Evolutionary conservation across 2,888 invertebrate species (phyloP).

Genomic region (Meiosimyza platycephala): DNA sequence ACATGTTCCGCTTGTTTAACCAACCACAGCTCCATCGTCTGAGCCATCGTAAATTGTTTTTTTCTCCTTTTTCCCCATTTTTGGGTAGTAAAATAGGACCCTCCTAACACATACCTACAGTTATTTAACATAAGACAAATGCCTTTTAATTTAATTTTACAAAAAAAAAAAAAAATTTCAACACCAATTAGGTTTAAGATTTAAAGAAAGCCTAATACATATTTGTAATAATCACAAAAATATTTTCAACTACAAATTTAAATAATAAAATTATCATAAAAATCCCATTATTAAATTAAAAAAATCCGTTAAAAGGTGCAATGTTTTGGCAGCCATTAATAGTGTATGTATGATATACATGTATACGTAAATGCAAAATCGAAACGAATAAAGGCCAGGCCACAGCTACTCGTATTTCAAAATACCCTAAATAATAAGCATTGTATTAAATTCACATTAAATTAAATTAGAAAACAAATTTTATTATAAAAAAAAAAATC

Average conservation of each 20-base stretch:
- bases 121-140: conserved; percentile 6
- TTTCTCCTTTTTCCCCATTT: not conserved
- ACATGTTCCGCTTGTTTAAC: too few species aligned
- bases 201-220: not conserved
- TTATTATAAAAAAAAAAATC: too few species aligned
- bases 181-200: conserved; percentile 38
- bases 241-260: not conserved
- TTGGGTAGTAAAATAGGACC: not conserved
- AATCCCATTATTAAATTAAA: too few species aligned
- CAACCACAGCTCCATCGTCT: not conserved
- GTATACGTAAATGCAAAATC: too few species aligned
- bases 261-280: conserved; percentile 10
- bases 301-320: too few species aligned
- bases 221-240: conserved; percentile 3
- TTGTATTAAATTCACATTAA: too few species aligned
- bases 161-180: conserved; percentile 25
- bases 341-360: too few species aligned
- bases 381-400: too few species aligned
- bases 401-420: too few species aligned
- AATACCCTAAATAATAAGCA: too few species aligned
- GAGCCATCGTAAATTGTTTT: not conserved
- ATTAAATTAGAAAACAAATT: too few species aligned
- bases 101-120: not conserved
- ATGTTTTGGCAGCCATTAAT: too few species aligned
- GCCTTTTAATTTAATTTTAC: conserved; percentile 35